These are phyloP conservation scores for Phyto melanocephala DNA, from an alignment of 2,888 invertebrate genomes.

Conservation along the genomic window DNA sequence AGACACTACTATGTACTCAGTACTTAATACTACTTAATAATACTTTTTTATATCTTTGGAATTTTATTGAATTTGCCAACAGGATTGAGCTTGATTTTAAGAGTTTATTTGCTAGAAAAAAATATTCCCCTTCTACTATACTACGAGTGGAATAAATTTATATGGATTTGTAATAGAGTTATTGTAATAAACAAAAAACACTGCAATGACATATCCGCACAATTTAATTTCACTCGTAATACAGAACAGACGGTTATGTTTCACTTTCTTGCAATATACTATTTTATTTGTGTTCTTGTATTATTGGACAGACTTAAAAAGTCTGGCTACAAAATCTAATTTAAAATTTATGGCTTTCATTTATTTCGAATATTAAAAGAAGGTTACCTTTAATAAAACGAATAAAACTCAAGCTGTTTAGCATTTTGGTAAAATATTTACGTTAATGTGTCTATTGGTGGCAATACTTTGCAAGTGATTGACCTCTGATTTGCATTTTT, in stretches of 20 bases:
- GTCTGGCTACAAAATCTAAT: not conserved
- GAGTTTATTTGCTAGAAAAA: not conserved
- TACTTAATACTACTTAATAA: not conserved
- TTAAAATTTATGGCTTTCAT: not conserved
- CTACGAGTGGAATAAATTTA: too few species aligned
- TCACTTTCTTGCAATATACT: not conserved
- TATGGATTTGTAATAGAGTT: too few species aligned
- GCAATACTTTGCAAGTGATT: not conserved
- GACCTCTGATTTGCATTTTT: too few species aligned
- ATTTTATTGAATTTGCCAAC: slow-evolving; percentile 16
- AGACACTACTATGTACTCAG: not conserved
- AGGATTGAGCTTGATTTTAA: not conserved
- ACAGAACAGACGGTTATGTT: too few species aligned
- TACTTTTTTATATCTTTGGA: not conserved
- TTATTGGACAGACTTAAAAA: too few species aligned
- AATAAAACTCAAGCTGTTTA: not conserved
- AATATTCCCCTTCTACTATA: too few species aligned
- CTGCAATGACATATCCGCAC: too few species aligned
- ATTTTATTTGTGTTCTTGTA: not conserved
- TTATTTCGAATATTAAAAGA: not conserved
- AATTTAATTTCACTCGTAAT: too few species aligned
- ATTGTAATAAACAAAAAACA: too few species aligned
- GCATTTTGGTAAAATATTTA: too few species aligned
- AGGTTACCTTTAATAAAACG: not conserved
- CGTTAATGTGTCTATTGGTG: slow-evolving; percentile 1